These are phyloP conservation scores for Epinotia bilunana DNA, from an alignment of 2,888 invertebrate species.

Conservation along the genomic window DNA sequence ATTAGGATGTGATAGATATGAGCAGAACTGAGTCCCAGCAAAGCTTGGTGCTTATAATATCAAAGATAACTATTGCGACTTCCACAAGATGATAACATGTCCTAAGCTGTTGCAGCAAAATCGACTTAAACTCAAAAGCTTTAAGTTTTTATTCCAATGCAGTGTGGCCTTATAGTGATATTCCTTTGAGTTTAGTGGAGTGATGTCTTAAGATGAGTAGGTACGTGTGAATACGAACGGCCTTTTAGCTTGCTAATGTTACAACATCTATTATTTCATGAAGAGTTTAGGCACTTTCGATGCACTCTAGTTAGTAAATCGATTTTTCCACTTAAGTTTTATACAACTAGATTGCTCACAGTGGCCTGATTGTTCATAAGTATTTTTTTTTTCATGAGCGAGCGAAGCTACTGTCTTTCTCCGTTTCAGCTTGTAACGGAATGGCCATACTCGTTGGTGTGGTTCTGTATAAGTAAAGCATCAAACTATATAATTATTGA, in stretches of 20 bases:
- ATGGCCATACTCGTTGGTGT: no score
- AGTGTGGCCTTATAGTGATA: background rate
- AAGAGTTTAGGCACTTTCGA: background rate
- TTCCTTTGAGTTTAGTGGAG: background rate
- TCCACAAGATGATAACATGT: background rate
- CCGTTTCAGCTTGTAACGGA: no score
- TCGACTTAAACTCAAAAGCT: background rate
- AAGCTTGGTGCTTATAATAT: background rate
- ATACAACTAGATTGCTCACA: no score
- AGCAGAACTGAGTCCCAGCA: background rate
- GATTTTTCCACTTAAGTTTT: no score
- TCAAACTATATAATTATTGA: no score
- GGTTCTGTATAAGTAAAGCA: no score
- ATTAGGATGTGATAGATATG: background rate
- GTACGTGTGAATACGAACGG: conserved; percentile 11
- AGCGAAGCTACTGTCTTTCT: no score
- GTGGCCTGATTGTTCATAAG: no score
- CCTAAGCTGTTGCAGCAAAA: background rate
- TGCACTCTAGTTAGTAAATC: conserved; percentile 6
- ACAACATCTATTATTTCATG: no score
- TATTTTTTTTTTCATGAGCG: no score
- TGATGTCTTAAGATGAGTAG: conserved; percentile 1
- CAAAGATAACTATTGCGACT: background rate
- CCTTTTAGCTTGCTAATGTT: background rate
- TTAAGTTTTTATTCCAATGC: background rate